Percentiles rank a stretch among this genome's conserved stretches.
These are phyloP conservation scores for Druon quercuslanigerum DNA, from an alignment of 1,140 invertebrate genomes.

Conservation along the genomic window DNA sequence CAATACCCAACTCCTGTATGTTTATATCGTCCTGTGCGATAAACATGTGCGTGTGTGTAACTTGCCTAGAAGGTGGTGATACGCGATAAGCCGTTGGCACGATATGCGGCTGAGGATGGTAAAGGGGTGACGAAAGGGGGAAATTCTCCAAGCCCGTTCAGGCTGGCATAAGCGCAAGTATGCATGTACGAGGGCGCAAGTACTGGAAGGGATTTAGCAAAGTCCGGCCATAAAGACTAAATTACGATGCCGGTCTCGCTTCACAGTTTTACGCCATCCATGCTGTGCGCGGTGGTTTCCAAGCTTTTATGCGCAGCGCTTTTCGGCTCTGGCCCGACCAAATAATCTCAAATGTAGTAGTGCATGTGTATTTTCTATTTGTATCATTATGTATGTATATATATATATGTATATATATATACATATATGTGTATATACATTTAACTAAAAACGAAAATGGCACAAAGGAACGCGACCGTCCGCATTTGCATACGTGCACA, in stretches of 20 bases:
- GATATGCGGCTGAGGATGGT: neutral
- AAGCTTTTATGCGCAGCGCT: too few species aligned
- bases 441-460: constrained; percentile 40
- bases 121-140: constrained; percentile 38
- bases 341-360: constrained; percentile 4
- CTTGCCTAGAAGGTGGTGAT: constrained; percentile 29
- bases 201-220: constrained; percentile 60
- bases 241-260: constrained; percentile 66
- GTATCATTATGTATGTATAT: constrained; percentile 16
- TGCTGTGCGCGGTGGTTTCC: constrained; percentile 32
- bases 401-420: constrained; percentile 40
- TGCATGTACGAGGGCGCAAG: constrained; percentile 39
- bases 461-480: constrained; percentile 40
- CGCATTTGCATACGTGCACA: constrained; percentile 35
- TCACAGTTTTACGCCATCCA: constrained; percentile 60
- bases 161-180: constrained; percentile 35
- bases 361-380: constrained; percentile 33
- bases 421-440: too few species aligned
- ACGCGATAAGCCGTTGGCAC: constrained; percentile 33
- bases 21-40: too few species aligned
- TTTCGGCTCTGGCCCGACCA: constrained; percentile 11
- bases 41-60: too few species aligned
- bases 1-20: too few species aligned
- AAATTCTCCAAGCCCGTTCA: constrained; percentile 32
- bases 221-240: constrained; percentile 66